Evolutionary conservation across 2,797 vertebrate species (phyloP), one percentile per base, ranked within the genome.

Genomic region (Fratercula arctica): DNA sequence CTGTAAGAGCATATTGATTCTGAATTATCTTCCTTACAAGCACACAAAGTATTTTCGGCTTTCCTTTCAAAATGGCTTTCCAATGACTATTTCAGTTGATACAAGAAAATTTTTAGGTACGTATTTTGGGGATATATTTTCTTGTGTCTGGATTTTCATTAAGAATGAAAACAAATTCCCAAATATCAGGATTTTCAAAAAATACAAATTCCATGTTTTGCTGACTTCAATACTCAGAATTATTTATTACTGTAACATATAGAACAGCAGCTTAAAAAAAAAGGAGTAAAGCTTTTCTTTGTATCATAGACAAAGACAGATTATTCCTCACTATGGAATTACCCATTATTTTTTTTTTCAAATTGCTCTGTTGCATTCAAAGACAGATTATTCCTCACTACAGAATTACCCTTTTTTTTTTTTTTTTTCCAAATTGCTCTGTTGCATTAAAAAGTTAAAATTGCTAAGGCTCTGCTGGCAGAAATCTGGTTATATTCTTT

Each of bases 221-320:
- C 14, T 78, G 25, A 3, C 33, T 78, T 24, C 6, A 54, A 50
- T 48, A 43, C 4, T 50, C 41, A 63, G 19, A 80, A 63, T 60
- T 54, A 13, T 46, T 91, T 86, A 25, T 60, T 59, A 31, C 7
- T 75, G 20, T 11, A 75, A 72, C 11, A 45, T 23, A 73, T 1
- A 73, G 18, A 93, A 67, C 4, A 61, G 6, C 5, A 61, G 1
- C 37, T 84, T 41, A 69, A 41, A 72, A 89, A 78, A 61, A 68
- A 64, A 82, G 21, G 29, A 26, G 5, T 87, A 82, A 84, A 85
- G 69, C 35, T 83, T 63, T 80, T 73, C 72, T 92, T 95, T 29
- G 10, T 84, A 67, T 78, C 37, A 72, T 35, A 88, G 59, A 89
- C 59, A 96, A 97, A 96, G 45, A 4, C 5, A 76, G 60, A 95